Evolutionary conservation across 2,797 vertebrate species (phyloP), one percentile per base, ranked within the genome.

Genomic region (Premnoplex brunnescens): DNA sequence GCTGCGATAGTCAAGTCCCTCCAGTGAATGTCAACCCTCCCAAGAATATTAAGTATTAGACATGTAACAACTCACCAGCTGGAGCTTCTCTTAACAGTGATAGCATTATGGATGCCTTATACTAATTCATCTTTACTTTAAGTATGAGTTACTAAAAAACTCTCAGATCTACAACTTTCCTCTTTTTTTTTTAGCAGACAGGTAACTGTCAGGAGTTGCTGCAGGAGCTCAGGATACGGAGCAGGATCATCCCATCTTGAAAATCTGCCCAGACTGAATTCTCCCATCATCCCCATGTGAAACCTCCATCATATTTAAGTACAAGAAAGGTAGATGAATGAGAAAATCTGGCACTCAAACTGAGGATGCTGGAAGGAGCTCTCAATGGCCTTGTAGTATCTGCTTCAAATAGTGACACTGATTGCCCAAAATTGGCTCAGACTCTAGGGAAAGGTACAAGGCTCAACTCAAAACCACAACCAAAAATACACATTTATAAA

Each of bases 251-350:
- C 27, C 56, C 34, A 80, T 28, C 9, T 51, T 48, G 49, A 88
- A 85, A 72, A 49, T 46, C 39, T 49, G 32, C 12, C 52, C 85
- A 62, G 41, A 37, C 10, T 34, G 49, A 68, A 85, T 56, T 18
- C 66, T 73, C 32, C 34, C 9, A 8, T 52, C 24, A 34, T 46
- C 34, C 43, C 56, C 0, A 0, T 14, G 64, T 49, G n/a, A 76
- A 77, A 12, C 18, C 18, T 77, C 52, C 36, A 32, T 18, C 46
- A 30, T 30, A 41, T 5, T 37, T 44, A 73, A 54, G 37, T 20
- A 75, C 11, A 58, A 39, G 39, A 75, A 75, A 82, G 8, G 44
- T 7, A 32, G 41, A 37, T 21, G 11, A 88, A 76, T 56, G 34
- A 92, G 46, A 36, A 80, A 72, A 92, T 49, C 2, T 52, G 37